These are phyloP conservation scores for Ornithoptera priamus DNA, from an alignment of 2,888 invertebrate genomes.

Conservation along the genomic window DNA sequence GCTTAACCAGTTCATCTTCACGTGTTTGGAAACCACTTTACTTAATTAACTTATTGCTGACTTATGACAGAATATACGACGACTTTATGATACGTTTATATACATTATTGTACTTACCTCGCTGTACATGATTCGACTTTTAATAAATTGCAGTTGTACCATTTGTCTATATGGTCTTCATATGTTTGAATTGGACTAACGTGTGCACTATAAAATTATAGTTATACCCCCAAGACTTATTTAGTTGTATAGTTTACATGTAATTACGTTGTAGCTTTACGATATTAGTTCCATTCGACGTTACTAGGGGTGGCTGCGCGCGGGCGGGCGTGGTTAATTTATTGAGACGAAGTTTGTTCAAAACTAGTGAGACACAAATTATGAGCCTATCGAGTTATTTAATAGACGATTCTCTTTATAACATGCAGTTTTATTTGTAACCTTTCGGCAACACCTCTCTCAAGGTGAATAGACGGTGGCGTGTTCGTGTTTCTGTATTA, in stretches of 20 bases:
- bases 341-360: slow-evolving; percentile 52
- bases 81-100: not conserved
- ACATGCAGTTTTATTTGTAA: slow-evolving; percentile 45
- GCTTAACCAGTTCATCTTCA: no score
- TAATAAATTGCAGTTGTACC: not conserved
- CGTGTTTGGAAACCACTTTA: no score
- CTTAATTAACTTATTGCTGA: no score
- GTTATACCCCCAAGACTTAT: slow-evolving; percentile 6
- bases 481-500: no score
- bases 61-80: no score
- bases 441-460: not conserved
- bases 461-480: no score
- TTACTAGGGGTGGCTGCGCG: slow-evolving; percentile 35
- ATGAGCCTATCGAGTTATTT: slow-evolving; percentile 68
- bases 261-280: slow-evolving; percentile 30
- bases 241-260: slow-evolving; percentile 24
- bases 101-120: not conserved
- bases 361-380: slow-evolving; percentile 66
- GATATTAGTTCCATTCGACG: slow-evolving; percentile 35
- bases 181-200: not conserved
- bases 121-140: slow-evolving; percentile 16
- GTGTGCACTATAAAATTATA: slow-evolving; percentile 7
- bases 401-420: slow-evolving; percentile 71
- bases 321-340: slow-evolving; percentile 42
- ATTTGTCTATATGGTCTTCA: not conserved